phyloP scores from a whole-genome alignment of 2,113 vertebrate species.

The Rhinichthys klamathensis region DNA sequence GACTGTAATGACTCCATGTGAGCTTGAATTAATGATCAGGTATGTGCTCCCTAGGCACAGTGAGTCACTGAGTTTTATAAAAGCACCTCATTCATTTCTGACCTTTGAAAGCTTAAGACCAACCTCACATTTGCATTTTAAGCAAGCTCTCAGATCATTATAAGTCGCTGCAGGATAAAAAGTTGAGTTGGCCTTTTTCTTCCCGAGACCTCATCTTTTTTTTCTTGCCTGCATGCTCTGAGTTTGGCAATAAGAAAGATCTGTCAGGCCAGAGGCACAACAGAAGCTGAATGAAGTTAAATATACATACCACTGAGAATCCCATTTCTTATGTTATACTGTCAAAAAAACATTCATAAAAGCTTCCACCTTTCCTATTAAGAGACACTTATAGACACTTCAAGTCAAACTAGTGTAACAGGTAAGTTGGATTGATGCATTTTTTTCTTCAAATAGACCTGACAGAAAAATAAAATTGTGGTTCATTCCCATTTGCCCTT shows the following conservation, averaged over 20 bases:
- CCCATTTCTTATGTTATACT: neutral
- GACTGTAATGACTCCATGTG: slow-evolving; percentile 50
- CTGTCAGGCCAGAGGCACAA: slow-evolving; percentile 23
- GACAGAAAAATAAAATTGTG: neutral
- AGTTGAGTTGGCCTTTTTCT: slow-evolving; percentile 24
- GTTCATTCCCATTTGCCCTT: neutral
- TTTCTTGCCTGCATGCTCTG: neutral
- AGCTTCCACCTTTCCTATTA: neutral
- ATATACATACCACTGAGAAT: slow-evolving; percentile 8
- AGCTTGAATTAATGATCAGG: slow-evolving; percentile 52
- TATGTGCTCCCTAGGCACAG: slow-evolving; percentile 27
- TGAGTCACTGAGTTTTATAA: slow-evolving; percentile 42
- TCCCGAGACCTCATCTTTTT: neutral
- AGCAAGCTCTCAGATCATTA: slow-evolving; percentile 47
- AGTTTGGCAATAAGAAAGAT: slow-evolving; percentile 20
- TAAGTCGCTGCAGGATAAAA: slow-evolving; percentile 25
- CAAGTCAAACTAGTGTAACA: neutral
- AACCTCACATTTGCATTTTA: slow-evolving; percentile 43
- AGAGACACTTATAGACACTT: neutral
- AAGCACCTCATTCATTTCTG: slow-evolving; percentile 43
- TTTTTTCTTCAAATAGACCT: neutral
- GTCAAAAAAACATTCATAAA: neutral
- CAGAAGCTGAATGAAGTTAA: slow-evolving; percentile 13
- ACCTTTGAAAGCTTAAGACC: slow-evolving; percentile 37
- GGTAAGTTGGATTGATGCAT: neutral